Conservation (phyloP, 2,888 invertebrate species). For the Cosmorhoe ocellata region DNA sequence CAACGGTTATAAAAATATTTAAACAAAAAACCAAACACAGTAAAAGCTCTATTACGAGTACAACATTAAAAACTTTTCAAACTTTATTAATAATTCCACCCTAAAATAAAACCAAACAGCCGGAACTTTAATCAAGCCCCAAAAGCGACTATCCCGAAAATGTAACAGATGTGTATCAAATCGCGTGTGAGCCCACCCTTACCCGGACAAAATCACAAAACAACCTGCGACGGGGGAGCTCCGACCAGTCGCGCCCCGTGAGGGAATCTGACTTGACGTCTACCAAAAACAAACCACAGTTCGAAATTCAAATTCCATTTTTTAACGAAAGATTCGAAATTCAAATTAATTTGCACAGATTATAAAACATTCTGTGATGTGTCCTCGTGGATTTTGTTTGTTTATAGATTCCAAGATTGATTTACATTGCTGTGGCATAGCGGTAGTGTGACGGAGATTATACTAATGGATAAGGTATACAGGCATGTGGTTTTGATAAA, state of each 20-base stretch:
- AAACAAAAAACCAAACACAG: not conserved
- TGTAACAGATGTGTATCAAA: slow-evolving; percentile 31
- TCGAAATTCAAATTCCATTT: not conserved
- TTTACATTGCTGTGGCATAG: not conserved
- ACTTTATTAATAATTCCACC: slow-evolving; percentile 6
- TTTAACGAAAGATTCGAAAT: too few relatives aligned
- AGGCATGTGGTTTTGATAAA: not conserved
- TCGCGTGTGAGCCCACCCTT: slow-evolving; percentile 55
- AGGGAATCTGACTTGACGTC: slow-evolving; percentile 48
- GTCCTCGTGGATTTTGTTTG: too few relatives aligned
- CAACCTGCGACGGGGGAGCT: slow-evolving; percentile 43
- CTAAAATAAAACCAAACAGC: not conserved
- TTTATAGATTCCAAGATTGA: not conserved
- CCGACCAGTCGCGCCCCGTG: slow-evolving; percentile 57
- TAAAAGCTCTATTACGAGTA: not conserved
- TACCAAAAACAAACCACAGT: slow-evolving; percentile 2
- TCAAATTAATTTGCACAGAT: too few relatives aligned
- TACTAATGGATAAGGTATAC: not conserved
- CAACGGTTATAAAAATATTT: too few relatives aligned
- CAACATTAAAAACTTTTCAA: slow-evolving; percentile 3
- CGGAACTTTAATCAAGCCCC: slow-evolving; percentile 4
- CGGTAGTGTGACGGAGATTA: not conserved
- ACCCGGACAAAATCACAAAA: slow-evolving; percentile 65
- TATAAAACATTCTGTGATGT: too few relatives aligned
- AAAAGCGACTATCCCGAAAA: slow-evolving; percentile 13